Base-by-base conservation (phyloP, 30 jellyfish, hydroid and myxozoan species). In the Hydractinia echinata region DNA sequence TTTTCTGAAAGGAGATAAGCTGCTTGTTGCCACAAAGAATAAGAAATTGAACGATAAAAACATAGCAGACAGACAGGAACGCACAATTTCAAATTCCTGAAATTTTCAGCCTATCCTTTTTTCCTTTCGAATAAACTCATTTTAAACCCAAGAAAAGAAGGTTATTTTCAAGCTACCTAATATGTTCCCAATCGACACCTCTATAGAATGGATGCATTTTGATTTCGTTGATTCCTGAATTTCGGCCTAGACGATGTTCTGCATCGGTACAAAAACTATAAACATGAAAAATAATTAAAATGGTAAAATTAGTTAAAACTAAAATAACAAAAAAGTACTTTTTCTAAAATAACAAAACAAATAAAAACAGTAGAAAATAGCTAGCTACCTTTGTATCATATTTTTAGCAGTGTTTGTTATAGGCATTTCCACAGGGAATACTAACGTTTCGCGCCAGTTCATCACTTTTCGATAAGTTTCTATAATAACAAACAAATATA, bases 391-490 rank as follows among this genome's bases (percentile, higher is more conserved):
- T 16, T 77, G 71, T n/a, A 94, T 94, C 70, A 94, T 54, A 67
- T 77, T 86, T 64, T 88, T 88, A 14, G 99, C 96, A 18, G 88
- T 83, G 76, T 83, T 80, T 15, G 97, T 89, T 11, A 94, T 87
- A 14, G 99, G 99, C 56, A 94, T 86, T 82, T 94, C 99, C 61
- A 87, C 72, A 10, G 99, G 99, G 53, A 94, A 87, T 1, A 88
- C 94, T 55, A 94, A 81, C 15, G 97, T 94, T 68, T 94, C 97
- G 66, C 79, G 95, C 97, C 97, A 94, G 85, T 88, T 89, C 96
- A 89, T 83, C n/a, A 94, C 97, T 81, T 94, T 94, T 20, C 86
- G 81, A 68, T 94, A 94, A 16, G 99, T 94, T 94, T 94, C 99
- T 94, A 72, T 20, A 85, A 68, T 21, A 51, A 16, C 56, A 76